Evolutionary conservation across 2,113 vertebrate species (phyloP).

Genomic region (Cavia porcellus): DNA sequence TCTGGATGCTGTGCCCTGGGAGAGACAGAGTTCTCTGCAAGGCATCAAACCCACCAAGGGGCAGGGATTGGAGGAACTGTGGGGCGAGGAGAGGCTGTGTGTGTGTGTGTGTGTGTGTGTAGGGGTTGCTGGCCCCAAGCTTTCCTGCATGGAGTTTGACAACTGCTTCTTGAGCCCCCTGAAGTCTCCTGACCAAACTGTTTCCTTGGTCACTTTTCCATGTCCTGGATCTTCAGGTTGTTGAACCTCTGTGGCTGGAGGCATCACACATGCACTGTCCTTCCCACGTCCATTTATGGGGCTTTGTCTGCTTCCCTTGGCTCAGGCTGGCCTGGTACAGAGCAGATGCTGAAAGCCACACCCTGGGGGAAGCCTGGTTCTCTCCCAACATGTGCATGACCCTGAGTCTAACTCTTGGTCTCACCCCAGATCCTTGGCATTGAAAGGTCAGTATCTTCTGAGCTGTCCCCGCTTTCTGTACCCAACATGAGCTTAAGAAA

Average conservation of each 20-base stretch:
- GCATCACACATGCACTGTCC: no score
- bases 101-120: neutral
- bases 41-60: neutral
- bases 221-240: neutral
- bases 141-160: neutral
- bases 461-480: conserved; percentile 53
- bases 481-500: conserved; percentile 63
- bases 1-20: neutral
- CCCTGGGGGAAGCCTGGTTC: no score
- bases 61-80: neutral
- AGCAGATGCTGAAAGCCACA: neutral
- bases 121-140: neutral
- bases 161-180: rapidly evolving
- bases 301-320: neutral
- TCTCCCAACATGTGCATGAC: rapidly evolving
- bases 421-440: neutral
- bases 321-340: neutral
- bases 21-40: neutral
- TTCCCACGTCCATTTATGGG: neutral
- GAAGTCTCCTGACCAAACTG: neutral
- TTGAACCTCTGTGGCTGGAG: neutral
- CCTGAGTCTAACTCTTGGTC: rapidly evolving
- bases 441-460: neutral
- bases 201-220: neutral
- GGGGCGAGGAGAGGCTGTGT: neutral